Evolutionary conservation across 2,888 invertebrate species (phyloP).

Genomic region (Helicoverpa assulta): DNA sequence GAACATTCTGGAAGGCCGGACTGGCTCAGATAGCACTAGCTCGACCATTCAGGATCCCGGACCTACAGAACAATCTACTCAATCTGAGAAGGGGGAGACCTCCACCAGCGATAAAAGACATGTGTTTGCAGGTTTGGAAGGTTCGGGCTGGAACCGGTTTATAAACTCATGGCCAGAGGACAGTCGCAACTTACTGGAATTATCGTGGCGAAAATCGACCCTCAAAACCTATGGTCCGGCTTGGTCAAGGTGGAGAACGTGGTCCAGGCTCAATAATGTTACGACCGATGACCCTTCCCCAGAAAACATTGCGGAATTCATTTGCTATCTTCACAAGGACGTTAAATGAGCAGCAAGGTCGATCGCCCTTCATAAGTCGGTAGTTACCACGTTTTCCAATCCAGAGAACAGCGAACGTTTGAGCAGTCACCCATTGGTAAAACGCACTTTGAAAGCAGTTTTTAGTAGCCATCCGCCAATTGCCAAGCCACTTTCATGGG

Average conservation of each 20-base stretch:
- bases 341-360: too few species aligned
- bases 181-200: constrained; percentile 13
- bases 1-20: constrained; percentile 46
- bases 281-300: constrained; percentile 6
- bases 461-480: too few species aligned
- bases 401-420: too few species aligned
- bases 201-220: constrained; percentile 47
- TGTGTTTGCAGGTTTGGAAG: constrained; percentile 51
- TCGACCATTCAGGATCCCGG: constrained; percentile 34
- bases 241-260: constrained; percentile 39
- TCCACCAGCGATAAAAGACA: constrained; percentile 18
- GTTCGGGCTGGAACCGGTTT: constrained; percentile 48
- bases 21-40: constrained; percentile 31
- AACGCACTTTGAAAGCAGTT: too few species aligned
- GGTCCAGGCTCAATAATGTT: constrained; percentile 15
- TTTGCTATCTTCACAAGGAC: constrained; percentile 6
- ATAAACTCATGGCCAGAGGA: constrained; percentile 13
- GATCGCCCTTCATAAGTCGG: too few species aligned
- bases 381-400: too few species aligned
- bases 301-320: constrained; percentile 19
- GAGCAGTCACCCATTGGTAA: too few species aligned
- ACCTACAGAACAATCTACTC: constrained; percentile 33
- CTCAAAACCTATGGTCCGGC: constrained; percentile 6
- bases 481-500: too few species aligned
- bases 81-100: too few species aligned